Evolutionary conservation across 2,888 invertebrate genomes (phyloP).

Genomic region (Napeogenes inachia): DNA sequence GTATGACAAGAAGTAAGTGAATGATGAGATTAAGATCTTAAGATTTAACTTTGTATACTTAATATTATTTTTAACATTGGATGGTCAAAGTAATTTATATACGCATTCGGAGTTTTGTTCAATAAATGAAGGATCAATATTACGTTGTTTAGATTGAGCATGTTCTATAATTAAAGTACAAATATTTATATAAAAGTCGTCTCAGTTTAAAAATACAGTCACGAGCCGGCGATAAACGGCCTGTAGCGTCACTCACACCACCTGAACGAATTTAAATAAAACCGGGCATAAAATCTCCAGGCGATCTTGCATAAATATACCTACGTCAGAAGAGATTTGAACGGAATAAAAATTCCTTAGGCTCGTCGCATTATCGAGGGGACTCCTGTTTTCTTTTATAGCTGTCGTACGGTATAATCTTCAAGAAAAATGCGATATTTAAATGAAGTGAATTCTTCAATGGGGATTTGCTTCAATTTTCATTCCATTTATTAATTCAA

Average conservation of each 20-base stretch:
- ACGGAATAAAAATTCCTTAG: conserved; percentile 75
- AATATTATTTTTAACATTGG: not conserved
- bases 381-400: conserved; percentile 76
- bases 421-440: conserved; percentile 78
- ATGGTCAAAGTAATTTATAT: not conserved
- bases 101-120: too few relatives aligned
- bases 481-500: conserved; percentile 65
- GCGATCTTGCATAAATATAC: conserved; percentile 75
- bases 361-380: conserved; percentile 74
- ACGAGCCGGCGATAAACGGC: conserved; percentile 71
- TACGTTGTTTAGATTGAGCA: too few relatives aligned
- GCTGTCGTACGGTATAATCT: conserved; percentile 78
- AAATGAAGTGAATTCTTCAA: conserved; percentile 74
- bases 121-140: too few relatives aligned
- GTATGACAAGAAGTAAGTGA: conserved; percentile 68
- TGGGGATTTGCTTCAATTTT: conserved; percentile 65
- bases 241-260: conserved; percentile 66
- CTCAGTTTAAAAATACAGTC: conserved; percentile 65
- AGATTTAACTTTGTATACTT: not conserved
- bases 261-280: conserved; percentile 76
- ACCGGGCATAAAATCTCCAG: conserved; percentile 74
- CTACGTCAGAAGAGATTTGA: conserved; percentile 77
- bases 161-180: not conserved
- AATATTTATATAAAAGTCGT: conserved; percentile 27
- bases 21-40: conserved; percentile 47